A percentile compares a stretch with the other conserved stretches of the same genome.
Conservation (phyloP, 2,113 vertebrate genomes). For the Equus quagga region DNA sequence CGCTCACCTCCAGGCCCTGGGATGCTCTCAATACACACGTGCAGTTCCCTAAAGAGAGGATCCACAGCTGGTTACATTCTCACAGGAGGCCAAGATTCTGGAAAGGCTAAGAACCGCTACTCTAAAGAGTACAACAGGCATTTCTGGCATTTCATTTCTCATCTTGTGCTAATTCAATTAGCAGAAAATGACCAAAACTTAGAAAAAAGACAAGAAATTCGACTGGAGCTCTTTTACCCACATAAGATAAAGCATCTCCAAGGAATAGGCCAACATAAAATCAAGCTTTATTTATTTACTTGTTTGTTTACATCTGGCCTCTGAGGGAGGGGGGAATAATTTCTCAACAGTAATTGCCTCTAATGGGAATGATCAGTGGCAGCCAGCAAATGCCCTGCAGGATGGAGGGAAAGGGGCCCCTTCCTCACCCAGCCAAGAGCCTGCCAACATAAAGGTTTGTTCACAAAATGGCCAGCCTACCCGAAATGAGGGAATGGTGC, state of each 20-base stretch:
- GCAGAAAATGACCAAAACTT: background rate
- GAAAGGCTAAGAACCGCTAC: background rate
- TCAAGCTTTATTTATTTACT: background rate
- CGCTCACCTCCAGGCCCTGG: rapidly evolving
- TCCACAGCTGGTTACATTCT: background rate
- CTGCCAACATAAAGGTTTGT: background rate
- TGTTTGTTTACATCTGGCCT: constrained; percentile 8
- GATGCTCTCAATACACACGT: rapidly evolving
- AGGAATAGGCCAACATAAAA: background rate
- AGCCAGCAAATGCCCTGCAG: background rate
- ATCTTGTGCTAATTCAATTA: background rate
- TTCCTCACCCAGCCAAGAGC: background rate
- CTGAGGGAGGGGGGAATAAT: background rate
- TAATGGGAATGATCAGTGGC: background rate
- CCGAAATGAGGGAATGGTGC: background rate
- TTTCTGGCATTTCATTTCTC: background rate
- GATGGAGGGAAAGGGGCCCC: background rate
- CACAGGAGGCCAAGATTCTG: background rate
- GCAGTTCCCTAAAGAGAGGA: background rate
- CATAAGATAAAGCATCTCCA: background rate
- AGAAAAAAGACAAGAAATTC: background rate
- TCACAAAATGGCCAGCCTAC: background rate
- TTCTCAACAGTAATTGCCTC: background rate
- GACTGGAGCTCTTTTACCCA: background rate
- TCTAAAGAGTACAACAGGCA: background rate